Conservation (phyloP, 2,113 vertebrate genomes). For the Scortum barcoo region DNA sequence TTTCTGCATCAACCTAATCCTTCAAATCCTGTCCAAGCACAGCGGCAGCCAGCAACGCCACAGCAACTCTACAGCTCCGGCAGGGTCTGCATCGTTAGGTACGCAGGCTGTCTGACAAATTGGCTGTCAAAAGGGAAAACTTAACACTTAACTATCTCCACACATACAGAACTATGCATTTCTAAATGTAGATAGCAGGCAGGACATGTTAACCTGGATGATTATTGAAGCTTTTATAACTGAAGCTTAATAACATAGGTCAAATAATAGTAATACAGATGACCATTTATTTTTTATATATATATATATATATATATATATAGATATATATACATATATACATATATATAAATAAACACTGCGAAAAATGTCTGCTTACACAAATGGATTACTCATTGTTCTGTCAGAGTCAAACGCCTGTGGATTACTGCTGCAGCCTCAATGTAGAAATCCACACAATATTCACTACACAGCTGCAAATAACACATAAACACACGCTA, state of each 20-base stretch:
- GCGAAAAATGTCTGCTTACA: constrained; percentile 4
- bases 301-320: too few species aligned
- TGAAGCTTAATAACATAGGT: neutral
- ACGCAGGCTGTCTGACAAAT: constrained; percentile 10
- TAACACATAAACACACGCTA: neutral
- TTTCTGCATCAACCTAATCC: constrained; percentile 74
- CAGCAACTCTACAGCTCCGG: constrained; percentile 6
- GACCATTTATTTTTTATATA: too few species aligned
- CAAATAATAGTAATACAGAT: too few species aligned
- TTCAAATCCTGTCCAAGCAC: constrained; percentile 73
- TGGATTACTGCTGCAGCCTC: constrained; percentile 22
- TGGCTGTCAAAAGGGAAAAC: neutral
- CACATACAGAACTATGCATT: neutral
- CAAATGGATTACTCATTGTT: neutral
- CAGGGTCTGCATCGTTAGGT: neutral
- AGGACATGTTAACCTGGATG: neutral
- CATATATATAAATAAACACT: too few species aligned
- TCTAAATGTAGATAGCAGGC: neutral
- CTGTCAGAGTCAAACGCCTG: constrained; percentile 6
- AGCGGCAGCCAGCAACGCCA: constrained; percentile 27
- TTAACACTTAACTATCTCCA: neutral
- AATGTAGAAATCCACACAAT: constrained; percentile 8
- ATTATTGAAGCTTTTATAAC: constrained; percentile 1
- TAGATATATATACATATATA: too few species aligned
- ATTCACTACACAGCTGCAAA: neutral